Evolutionary conservation across 2,888 invertebrate species (phyloP), one percentile per base, ranked within the genome.

Genomic region (Agapostemon virescens): DNA sequence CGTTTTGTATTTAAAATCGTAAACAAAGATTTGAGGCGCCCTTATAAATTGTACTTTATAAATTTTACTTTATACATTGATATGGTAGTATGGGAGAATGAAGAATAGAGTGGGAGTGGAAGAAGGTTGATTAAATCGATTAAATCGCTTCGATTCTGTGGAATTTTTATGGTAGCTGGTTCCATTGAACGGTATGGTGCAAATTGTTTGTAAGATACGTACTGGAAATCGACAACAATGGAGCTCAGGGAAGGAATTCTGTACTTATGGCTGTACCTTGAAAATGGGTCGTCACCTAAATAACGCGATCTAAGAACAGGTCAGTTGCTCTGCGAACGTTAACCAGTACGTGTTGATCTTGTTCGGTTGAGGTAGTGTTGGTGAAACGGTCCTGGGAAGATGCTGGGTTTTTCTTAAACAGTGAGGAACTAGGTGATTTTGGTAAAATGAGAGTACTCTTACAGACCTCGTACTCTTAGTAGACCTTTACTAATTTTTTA

Each of bases 311-410:
- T 26, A 55, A 26, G 55, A 55, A 26, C 55, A 26, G 55, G 55
- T 26, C 26, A 55, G 55, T 55, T 55, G 26, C 26, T 55, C 26
- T 2, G 26, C 15, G 55, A 55, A 55, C 55, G 26, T 55, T 55
- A 55, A 55, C 26, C 15, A 5, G 55, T 55, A 55, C 55, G 55
- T 55, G 55, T 55, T 55, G 55, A 55, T 55, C 55, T 55, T 55
- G 55, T 55, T 6, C 5, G 6, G 55, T 15, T 2, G 26, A 15
- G 15, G 15, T 26, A 15, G 55, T 7, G 55, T 55, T 5, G 6
- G 26, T 55, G 55, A 17, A 55, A 55, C 6, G 26, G 55, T 26
- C 6, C 52, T 13, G 52, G 0, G 55, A 55, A 15, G 26, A 55
- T 17, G 23, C 45, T 45, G 20, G n/a, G 3, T 26, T 26, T 26